Conservation (phyloP, 37 sponge, comb jelly and placozoan genomes). For the Ianthella basta region DNA sequence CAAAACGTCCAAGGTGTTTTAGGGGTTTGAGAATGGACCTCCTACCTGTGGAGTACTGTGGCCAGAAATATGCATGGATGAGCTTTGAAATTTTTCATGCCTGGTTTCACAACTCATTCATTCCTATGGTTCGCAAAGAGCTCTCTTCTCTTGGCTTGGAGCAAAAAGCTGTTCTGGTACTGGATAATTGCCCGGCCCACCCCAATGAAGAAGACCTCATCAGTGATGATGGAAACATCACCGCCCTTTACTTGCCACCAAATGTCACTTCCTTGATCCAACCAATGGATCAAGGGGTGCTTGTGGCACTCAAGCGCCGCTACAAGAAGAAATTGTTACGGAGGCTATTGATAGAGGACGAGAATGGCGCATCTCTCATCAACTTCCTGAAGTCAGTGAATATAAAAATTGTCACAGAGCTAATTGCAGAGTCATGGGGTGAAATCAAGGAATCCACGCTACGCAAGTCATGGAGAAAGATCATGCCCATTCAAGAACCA, state of each 20-base stretch:
- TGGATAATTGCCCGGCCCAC: conserved; percentile 36
- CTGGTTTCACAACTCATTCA: conserved; percentile 38
- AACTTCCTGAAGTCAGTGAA: too few species aligned
- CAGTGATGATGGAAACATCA: not conserved
- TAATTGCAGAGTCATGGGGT: too few species aligned
- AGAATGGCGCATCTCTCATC: too few species aligned
- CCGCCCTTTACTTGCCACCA: conserved; percentile 23
- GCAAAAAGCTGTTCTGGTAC: conserved; percentile 21
- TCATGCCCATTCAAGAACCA: too few species aligned
- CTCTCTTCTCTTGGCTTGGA: not conserved
- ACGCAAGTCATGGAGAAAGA: too few species aligned
- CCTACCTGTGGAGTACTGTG: conserved; percentile 9
- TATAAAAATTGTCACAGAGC: too few species aligned
- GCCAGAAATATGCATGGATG: conserved; percentile 36
- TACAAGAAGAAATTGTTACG: conserved; percentile 1
- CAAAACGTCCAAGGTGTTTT: too few species aligned
- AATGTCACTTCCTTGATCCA: conserved; percentile 48
- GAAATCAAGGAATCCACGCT: too few species aligned
- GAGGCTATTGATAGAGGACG: conserved; percentile 15
- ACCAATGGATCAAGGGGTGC: conserved; percentile 44
- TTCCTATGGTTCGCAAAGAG: conserved; percentile 6
- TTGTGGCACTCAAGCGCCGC: conserved; percentile 8
- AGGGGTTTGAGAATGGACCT: not conserved
- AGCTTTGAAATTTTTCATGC: not conserved
- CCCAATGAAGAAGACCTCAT: conserved; percentile 23